Percentiles rank a stretch among this genome's conserved stretches.
Evolutionary conservation across 2,113 vertebrate genomes (phyloP).

Genomic region (Machaerirhynchus nigripectus): DNA sequence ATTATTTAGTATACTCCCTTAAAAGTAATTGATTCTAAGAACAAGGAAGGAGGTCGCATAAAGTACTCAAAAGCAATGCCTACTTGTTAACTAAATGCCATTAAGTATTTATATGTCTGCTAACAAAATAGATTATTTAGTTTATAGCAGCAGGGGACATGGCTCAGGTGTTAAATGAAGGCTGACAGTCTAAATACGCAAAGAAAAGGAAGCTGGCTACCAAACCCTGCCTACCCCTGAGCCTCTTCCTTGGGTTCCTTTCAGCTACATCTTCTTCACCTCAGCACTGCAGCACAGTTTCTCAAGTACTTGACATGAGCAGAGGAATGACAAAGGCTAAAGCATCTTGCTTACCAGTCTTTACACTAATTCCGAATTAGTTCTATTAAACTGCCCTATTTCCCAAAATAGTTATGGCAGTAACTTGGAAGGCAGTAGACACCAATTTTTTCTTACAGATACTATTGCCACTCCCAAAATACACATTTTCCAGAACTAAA

Average conservation of each 20-base stretch:
- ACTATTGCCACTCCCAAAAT: not conserved
- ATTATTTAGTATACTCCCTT: not conserved
- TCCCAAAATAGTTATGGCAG: not conserved
- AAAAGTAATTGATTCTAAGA: not conserved
- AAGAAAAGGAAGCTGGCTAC: not conserved
- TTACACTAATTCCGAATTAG: not conserved
- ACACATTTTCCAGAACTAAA: not conserved
- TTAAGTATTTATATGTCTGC: not conserved
- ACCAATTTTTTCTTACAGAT: not conserved
- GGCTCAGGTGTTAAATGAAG: not conserved
- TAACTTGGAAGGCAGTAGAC: not conserved
- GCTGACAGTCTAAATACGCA: not conserved
- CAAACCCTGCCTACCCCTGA: not conserved
- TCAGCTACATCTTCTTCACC: not conserved
- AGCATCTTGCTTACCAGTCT: not conserved
- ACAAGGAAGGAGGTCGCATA: not conserved
- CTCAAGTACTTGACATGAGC: not conserved
- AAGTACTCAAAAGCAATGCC: not conserved
- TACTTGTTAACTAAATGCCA: not conserved
- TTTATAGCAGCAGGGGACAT: not conserved
- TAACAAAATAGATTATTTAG: not conserved
- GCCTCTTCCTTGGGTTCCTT: not conserved
- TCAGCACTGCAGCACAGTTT: not conserved
- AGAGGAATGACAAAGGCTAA: not conserved
- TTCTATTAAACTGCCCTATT: not conserved